Base-by-base conservation (phyloP, 2,888 invertebrate genomes). In the Fissipunctia ypsillon region DNA sequence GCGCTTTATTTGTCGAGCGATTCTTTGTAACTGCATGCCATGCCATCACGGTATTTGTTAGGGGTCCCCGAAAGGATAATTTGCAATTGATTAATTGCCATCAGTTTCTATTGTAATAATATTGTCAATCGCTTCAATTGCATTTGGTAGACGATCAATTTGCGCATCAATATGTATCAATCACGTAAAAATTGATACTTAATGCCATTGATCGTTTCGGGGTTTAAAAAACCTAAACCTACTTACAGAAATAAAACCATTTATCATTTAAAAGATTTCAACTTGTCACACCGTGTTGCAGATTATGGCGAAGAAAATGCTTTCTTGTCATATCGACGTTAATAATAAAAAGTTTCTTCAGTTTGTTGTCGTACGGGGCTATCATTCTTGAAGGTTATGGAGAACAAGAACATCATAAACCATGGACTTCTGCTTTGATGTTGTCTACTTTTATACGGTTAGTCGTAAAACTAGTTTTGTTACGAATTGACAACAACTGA, bases 1-100 rank as follows among this genome's bases (percentile, higher is more conserved):
- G 85, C 79, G 81, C 80, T 85, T 82, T 85, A 87, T 89, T 89
- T 86, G 82, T 80, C 76, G 77, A 87, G 77, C 77, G 69, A 79
- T 89, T 86, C 85, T 88, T 88, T 88, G 75, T 35, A 48, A 45
- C 64, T 59, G 64, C 67, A 64, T 65, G 60, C 72, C 57, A 57
- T 60, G 68, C 72, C 60, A 64, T 64, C 66, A 28, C 50, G 63
- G 65, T 72, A 63, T 77, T 68, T 70, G 48, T 68, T 68, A 69
- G n/a, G n/a, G n/a, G n/a, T n/a, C n/a, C n/a, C n/a, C n/a, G n/a
- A n/a, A n/a, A n/a, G n/a, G n/a, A n/a, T n/a, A n/a, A n/a, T n/a
- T n/a, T n/a, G n/a, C n/a, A n/a, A n/a, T n/a, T n/a, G n/a, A n/a
- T n/a, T n/a, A n/a, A n/a, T n/a, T n/a, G n/a, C n/a, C n/a, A n/a